Conservation (phyloP, 2,888 invertebrate genomes). For the Pheosia gnoma region DNA sequence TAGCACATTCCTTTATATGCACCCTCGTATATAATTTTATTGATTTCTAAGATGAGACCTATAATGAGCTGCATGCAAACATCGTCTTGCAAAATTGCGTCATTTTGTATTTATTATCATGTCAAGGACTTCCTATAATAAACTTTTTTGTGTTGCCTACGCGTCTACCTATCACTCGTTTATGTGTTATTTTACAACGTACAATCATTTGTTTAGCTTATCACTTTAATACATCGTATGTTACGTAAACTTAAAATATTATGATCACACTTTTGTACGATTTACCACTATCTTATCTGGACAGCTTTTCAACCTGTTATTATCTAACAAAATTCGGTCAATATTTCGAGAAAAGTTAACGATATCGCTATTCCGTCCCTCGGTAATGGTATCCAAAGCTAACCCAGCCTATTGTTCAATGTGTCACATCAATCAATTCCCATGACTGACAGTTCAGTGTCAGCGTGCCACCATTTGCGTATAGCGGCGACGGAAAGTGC, state of each 20-base stretch:
- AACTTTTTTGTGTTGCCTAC: neutral
- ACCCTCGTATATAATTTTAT: too few relatives aligned
- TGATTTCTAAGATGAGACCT: too few relatives aligned
- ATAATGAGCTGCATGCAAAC: neutral
- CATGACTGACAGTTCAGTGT: slow-evolving; percentile 52
- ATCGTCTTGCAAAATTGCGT: neutral
- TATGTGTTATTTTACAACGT: neutral
- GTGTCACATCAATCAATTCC: slow-evolving; percentile 54
- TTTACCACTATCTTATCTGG: slow-evolving; percentile 33
- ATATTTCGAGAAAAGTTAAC: slow-evolving; percentile 20
- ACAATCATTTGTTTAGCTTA: neutral
- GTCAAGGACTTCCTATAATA: neutral
- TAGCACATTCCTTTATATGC: too few relatives aligned
- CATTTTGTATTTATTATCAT: slow-evolving; percentile 12
- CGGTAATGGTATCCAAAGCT: slow-evolving; percentile 35
- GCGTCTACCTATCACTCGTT: neutral
- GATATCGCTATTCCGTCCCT: slow-evolving; percentile 10
- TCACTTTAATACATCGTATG: neutral
- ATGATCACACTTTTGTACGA: slow-evolving; percentile 16
- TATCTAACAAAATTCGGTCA: slow-evolving; percentile 1
- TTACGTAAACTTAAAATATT: slow-evolving; percentile 12
- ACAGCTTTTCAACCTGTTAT: slow-evolving; percentile 18
- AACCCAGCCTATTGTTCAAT: slow-evolving; percentile 37
- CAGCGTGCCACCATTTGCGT: slow-evolving; percentile 45
- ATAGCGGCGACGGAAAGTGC: slow-evolving; percentile 36